A percentile compares a stretch with the other conserved stretches of the same genome.
phyloP scores from a whole-genome alignment of 2,113 vertebrate species.

The Rhinichthys klamathensis region DNA sequence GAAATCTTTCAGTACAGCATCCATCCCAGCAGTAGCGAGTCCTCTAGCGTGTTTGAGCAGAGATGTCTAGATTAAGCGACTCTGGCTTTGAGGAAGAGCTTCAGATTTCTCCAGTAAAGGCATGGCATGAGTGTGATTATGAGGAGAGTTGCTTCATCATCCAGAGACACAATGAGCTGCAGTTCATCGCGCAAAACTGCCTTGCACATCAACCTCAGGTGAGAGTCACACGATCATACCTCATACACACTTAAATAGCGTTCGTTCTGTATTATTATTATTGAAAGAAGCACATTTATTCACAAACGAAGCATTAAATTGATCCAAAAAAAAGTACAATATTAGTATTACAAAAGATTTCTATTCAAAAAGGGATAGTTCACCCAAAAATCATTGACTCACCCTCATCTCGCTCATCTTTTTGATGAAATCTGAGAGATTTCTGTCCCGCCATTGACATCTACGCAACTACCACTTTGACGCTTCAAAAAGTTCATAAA shows the following conservation, averaged over 20 bases:
- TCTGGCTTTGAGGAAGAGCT: slow-evolving; percentile 83
- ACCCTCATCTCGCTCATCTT: no score
- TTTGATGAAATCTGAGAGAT: no score
- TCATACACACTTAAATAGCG: no score
- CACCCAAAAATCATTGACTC: no score
- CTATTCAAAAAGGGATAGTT: no score
- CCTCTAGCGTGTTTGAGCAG: background rate
- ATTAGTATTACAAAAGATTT: background rate
- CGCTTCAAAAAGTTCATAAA: no score
- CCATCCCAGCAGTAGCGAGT: background rate
- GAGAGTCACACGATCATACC: background rate
- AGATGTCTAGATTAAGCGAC: slow-evolving; percentile 68
- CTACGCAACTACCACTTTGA: no score
- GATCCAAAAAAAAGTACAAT: no score
- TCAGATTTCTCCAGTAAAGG: slow-evolving; percentile 40
- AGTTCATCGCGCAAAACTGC: slow-evolving; percentile 80
- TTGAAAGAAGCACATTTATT: background rate
- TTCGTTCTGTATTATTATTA: no score
- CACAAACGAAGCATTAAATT: background rate
- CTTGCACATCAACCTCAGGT: slow-evolving; percentile 84
- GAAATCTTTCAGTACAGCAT: background rate
- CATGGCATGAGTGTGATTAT: slow-evolving; percentile 78
- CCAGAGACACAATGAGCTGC: slow-evolving; percentile 78
- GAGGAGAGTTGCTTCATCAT: slow-evolving; percentile 85
- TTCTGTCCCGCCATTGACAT: no score